Base-by-base conservation (phyloP, 2,888 invertebrate species). In the Clivina fossor region DNA sequence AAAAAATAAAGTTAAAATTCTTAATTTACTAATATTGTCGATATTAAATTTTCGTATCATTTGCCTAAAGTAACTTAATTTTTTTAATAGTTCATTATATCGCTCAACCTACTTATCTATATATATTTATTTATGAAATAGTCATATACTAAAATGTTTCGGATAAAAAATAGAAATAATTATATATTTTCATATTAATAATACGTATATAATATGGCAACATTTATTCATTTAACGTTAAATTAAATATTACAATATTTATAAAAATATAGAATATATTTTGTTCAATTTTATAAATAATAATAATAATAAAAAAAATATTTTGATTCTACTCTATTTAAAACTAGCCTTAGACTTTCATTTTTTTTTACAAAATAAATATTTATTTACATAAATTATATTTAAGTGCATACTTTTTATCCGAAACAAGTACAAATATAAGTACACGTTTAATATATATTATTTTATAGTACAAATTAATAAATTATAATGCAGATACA, bases 1-100 rank as follows among this genome's bases (percentile, higher is more conserved):
- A 26, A 43, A 28, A 43, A 43, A 28, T 26, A 30, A 32, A 30
- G 30, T 30, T 30, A 16, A 50, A 50, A 40, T 40, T 16, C 50
- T 50, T 50, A 50, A 50, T 40, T 40, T 50, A 30, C 38, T 50
- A 50, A 50, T 50, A 50, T 50, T 50, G 50, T 50, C 49, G 37
- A 49, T 37, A 59, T 47, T n/a, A 43, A 56, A 38, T 84, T 80
- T 62, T 86, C 81, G 68, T 86, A 89, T 43, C 30, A 19, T 44
- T 44, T 4, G 28, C 32, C 18, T 32, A 44, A 44, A 44, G 32
- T 44, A 44, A 30, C 28, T 44, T 30, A 44, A 44, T 44, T 44
- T 30, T 30, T 44, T 44, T 38, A 20, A n/a, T n/a, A n/a, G n/a
- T 44, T n/a, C n/a, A 44, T 44, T 32, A 44, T 30, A 32, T 44